Evolutionary conservation across 2,888 invertebrate species (phyloP), one percentile per base, ranked within the genome.

Genomic region (Coremacera marginata): DNA sequence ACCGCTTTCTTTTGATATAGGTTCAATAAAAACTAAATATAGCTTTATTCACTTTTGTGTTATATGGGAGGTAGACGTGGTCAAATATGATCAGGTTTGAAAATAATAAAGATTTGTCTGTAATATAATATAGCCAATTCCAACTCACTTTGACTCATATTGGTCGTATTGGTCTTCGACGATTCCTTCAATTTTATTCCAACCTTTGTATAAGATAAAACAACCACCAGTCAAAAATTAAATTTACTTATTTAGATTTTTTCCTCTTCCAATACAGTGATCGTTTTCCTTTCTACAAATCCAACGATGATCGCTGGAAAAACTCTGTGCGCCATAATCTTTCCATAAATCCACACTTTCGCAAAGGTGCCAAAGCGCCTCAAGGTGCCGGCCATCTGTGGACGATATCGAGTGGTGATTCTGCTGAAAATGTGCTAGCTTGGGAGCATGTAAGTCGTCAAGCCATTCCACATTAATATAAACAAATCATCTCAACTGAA

Each of bases 221-320:
- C n/a, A n/a, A n/a, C n/a, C n/a, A n/a, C n/a, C n/a, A 37, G 1
- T 1, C 8, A 4, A 37, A 37, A 44, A 3, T 44, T 2, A 11
- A 44, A 44, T 11, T 11, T 44, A 14, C 44, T 7, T 14, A 44
- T 44, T 31, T 11, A 25, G 60, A 16, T 67, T 27, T 16, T 49
- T 52, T 75, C 51, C 37, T 74, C 14, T 27, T 3, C 57, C 19
- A 74, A 77, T 81, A 5, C 79, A 96, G 96, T 4, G 95, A 95
- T 85, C 95, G 94, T 78, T 96, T 95, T 89, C 95, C 96, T 0
- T 96, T 93, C 88, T 97, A 95, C 91, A 95, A 95, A 87, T 94
- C 95, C 57, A 95, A 95, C 85, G 96, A 97, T 84, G 96, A 96
- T 87, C 93, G 96, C 84, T 96, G 96, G 96, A 97, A 97, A 90